Evolutionary conservation across 2,113 vertebrate species (phyloP).

Genomic region (Mesoclemmys tuberculata): DNA sequence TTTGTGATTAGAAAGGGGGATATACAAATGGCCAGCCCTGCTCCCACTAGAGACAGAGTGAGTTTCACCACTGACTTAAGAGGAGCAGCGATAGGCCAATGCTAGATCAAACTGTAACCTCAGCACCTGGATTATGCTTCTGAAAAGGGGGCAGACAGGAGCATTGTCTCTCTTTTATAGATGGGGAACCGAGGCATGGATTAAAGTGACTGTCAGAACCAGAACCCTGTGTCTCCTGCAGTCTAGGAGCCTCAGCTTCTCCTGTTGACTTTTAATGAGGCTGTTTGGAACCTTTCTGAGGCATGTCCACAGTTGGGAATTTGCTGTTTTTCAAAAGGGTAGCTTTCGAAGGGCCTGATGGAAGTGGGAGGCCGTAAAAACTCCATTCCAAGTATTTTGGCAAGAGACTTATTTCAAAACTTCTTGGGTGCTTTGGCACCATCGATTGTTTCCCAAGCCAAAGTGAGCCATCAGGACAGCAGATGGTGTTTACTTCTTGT

Average conservation of each 20-base stretch:
- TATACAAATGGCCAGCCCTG: not conserved
- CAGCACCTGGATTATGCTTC: not conserved
- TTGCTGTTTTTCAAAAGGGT: not conserved
- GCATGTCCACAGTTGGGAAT: not conserved
- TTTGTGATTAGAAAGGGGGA: not conserved
- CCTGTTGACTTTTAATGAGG: fast-evolving
- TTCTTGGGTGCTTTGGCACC: slow-evolving; percentile 66
- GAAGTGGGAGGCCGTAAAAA: not conserved
- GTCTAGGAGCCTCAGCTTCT: fast-evolving
- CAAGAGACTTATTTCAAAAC: slow-evolving; percentile 49
- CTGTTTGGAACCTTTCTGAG: fast-evolving
- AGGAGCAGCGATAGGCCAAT: not conserved
- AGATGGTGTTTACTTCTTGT: slow-evolving; percentile 82
- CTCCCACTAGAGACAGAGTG: not conserved
- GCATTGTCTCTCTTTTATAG: not conserved
- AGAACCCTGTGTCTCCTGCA: not conserved
- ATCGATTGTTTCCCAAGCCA: slow-evolving; percentile 44
- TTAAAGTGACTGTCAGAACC: not conserved
- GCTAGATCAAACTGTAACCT: not conserved
- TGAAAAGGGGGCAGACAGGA: not conserved
- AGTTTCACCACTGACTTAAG: not conserved
- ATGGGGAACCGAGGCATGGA: not conserved
- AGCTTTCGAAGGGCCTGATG: not conserved
- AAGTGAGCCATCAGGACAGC: slow-evolving; percentile 76
- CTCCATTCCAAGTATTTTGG: slow-evolving; percentile 58